Evolutionary conservation across 2,888 invertebrate genomes (phyloP), one percentile per base, ranked within the genome.

Genomic region (Nyleta sp.): DNA sequence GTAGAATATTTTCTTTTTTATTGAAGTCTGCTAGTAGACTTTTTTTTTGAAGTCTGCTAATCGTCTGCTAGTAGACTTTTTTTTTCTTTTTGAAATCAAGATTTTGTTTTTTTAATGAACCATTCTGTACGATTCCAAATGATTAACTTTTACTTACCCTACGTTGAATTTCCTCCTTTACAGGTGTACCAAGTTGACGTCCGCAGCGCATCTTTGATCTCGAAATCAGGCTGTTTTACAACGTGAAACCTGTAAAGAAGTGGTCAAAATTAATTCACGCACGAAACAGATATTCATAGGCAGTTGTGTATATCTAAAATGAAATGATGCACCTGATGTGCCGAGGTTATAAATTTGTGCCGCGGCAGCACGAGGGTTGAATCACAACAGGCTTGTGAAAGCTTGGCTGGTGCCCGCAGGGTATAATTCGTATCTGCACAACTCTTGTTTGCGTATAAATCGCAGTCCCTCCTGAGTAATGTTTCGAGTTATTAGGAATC

Each of bases 401-500:
- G 78, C 78, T 76, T 60, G 65, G 57, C 28, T 28, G 28, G 28
- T 28, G 59, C 76, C 80, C 73, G 76, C 78, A 50, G 78, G 76
- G 62, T 78, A 78, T 70, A 70, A 73, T 72, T 75, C 78, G 78
- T 80, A 80, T 80, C 78, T 73, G 75, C 73, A 44, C 64, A 73
- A 74, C 73, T 64, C 78, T 81, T 59, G 76, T 67, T 71, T 78
- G 78, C 78, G 78, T 78, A 81, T 81, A 81, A 81, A 81, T 81
- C 78, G 78, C 78, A 64, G 75, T 77, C 62, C 76, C 67, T 76
- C 76, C 73, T 76, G 79, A 71, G 78, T 73, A 78, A 76, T 76
- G 80, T 78, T 78, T 65, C 83, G 83, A 86, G 84, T 86, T 86
- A 86, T 86, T 85, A 84, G 82, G 82, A 84, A 85, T 86, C 85